Evolutionary conservation across 1,140 invertebrate species (phyloP).

Genomic region (Venturia canescens): DNA sequence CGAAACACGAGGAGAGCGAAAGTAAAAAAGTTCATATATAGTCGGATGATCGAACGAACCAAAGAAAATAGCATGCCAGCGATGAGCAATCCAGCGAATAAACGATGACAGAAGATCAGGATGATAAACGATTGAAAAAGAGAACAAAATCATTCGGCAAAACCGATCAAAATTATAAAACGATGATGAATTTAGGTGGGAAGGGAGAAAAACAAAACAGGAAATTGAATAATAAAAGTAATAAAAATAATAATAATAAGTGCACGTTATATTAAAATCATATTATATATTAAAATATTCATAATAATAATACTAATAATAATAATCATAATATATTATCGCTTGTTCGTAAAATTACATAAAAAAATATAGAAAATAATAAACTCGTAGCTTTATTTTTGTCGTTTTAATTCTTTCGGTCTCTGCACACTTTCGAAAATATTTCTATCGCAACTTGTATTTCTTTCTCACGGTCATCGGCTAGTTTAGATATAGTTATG

Average conservation of each 20-base stretch:
- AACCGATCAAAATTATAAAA: conserved; percentile 36
- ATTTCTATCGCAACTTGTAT: conserved; percentile 43
- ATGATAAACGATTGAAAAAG: background rate
- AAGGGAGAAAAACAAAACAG: conserved; percentile 22
- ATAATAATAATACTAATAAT: conserved; percentile 64
- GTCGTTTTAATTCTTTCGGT: conserved; percentile 53
- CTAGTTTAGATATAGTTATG: conserved; percentile 27
- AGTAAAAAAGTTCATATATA: conserved; percentile 25
- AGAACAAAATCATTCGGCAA: too few species aligned
- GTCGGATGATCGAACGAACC: conserved; percentile 56
- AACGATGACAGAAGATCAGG: too few species aligned
- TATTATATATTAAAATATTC: conserved; percentile 77
- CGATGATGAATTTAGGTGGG: conserved; percentile 11
- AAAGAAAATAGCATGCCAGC: background rate
- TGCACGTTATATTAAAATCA: conserved; percentile 72
- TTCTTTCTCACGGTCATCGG: conserved; percentile 51
- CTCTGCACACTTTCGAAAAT: conserved; percentile 51
- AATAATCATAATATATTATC: conserved; percentile 76
- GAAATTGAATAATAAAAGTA: conserved; percentile 50
- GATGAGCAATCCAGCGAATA: background rate
- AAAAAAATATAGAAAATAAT: conserved; percentile 78
- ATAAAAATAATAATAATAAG: conserved; percentile 67
- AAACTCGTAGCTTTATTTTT: conserved; percentile 66
- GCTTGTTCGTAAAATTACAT: conserved; percentile 75
- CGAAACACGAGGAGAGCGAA: conserved; percentile 36